Percentiles rank a stretch among this genome's conserved stretches.
phyloP scores from a whole-genome alignment of 92 coral and sea anemone genomes.

The Zoanthus sansibaricus region DNA sequence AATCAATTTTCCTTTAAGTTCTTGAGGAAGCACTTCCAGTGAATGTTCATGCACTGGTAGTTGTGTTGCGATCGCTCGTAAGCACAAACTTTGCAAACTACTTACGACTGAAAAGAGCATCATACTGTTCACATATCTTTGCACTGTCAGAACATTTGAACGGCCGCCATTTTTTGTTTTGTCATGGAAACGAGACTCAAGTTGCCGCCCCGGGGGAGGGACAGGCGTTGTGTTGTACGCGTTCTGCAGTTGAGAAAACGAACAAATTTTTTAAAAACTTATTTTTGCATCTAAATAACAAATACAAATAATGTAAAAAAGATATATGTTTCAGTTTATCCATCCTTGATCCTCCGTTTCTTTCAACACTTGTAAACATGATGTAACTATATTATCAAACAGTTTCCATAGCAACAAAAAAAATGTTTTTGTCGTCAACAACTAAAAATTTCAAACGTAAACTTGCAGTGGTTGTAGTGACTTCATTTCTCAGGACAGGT shows the following conservation, averaged over 20 bases:
- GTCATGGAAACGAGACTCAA: slow-evolving; percentile 14
- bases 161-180: slow-evolving; percentile 38
- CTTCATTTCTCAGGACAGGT: not conserved
- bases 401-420: slow-evolving; percentile 18
- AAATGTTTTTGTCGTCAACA: slow-evolving; percentile 13
- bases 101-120: slow-evolving; percentile 56
- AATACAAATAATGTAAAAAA: too few species aligned
- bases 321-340: not conserved
- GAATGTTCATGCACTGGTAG: slow-evolving; percentile 78
- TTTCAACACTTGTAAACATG: not conserved
- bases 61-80: slow-evolving; percentile 80
- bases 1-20: slow-evolving; percentile 76
- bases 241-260: too few species aligned
- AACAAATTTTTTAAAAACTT: too few species aligned
- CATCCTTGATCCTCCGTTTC: not conserved
- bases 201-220: not conserved
- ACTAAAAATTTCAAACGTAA: not conserved
- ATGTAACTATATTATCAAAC: slow-evolving; percentile 11
- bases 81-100: slow-evolving; percentile 78
- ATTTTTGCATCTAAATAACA: not conserved
- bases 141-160: slow-evolving; percentile 27
- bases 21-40: slow-evolving; percentile 73
- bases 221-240: not conserved
- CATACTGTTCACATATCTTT: slow-evolving; percentile 71
- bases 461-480: slow-evolving; percentile 34